A percentile compares a stretch with the other conserved stretches of the same genome.
Evolutionary conservation across 2,113 vertebrate species (phyloP).

Genomic region (Spea multiplicata): DNA sequence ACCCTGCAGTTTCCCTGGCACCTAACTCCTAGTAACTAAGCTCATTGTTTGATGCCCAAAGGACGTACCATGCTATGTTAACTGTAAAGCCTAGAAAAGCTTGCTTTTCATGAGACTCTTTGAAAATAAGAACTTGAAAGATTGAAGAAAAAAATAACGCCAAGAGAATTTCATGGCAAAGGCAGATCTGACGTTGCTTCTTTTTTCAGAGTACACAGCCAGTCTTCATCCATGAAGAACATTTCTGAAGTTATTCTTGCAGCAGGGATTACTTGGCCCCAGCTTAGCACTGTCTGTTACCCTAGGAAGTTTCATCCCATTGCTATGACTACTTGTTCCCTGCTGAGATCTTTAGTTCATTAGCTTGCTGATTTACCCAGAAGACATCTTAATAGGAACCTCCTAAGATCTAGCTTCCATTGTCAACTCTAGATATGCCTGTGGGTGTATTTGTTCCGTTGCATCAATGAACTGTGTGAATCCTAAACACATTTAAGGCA

Average conservation of each 20-base stretch:
- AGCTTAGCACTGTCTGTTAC: constrained; percentile 23
- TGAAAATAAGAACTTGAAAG: constrained; percentile 59
- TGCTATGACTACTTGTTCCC: constrained; percentile 41
- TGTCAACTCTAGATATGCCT: constrained; percentile 18
- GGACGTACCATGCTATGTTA: constrained; percentile 59
- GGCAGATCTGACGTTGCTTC: constrained; percentile 63
- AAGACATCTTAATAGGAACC: constrained; percentile 46
- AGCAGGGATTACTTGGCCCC: constrained; percentile 56
- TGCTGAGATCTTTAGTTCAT: constrained; percentile 35
- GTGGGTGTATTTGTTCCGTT: constrained; percentile 16
- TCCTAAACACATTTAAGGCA: constrained; percentile 6
- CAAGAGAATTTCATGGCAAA: constrained; percentile 71
- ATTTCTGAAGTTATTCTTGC: constrained; percentile 55
- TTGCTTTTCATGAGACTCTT: constrained; percentile 64
- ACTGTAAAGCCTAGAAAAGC: constrained; percentile 61
- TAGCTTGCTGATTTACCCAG: constrained; percentile 37
- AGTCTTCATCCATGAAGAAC: constrained; percentile 50
- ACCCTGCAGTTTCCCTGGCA: constrained; percentile 25
- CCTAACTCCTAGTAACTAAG: constrained; percentile 46
- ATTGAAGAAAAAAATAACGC: constrained; percentile 65
- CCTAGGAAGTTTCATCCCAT: constrained; percentile 45
- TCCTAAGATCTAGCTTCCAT: constrained; percentile 10
- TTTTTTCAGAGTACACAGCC: constrained; percentile 47
- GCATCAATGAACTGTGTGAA: neutral
- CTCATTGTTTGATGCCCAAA: constrained; percentile 65